These are phyloP conservation scores for Upupa epops DNA, from an alignment of 2,113 vertebrate genomes.

Conservation along the genomic window DNA sequence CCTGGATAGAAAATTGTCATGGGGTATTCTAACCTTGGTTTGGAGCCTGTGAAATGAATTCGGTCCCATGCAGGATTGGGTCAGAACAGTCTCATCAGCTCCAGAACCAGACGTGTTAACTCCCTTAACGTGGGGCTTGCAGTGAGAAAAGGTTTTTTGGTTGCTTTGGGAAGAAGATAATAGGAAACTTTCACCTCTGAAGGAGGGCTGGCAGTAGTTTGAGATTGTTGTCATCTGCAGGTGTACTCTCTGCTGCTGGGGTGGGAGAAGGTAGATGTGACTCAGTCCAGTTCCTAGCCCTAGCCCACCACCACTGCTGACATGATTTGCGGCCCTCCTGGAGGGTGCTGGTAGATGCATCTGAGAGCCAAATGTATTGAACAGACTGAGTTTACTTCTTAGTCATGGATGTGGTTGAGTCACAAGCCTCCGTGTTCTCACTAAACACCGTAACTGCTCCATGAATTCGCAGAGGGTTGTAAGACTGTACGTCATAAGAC, in stretches of 20 bases:
- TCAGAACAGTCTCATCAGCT: neutral
- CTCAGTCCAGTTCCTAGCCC: neutral
- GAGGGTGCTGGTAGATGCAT: conserved; percentile 2
- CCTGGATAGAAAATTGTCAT: neutral
- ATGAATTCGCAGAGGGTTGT: conserved; percentile 15
- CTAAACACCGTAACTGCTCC: conserved; percentile 4
- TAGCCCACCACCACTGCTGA: neutral
- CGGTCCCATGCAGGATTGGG: neutral
- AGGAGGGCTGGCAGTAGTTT: neutral
- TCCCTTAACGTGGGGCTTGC: neutral
- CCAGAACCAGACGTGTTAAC: neutral
- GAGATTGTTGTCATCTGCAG: neutral
- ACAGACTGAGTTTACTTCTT: conserved; percentile 24
- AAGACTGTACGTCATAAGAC: neutral
- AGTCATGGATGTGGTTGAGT: conserved; percentile 48
- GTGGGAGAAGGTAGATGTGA: neutral
- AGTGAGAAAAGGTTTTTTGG: neutral
- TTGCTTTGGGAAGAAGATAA: neutral
- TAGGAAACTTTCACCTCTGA: neutral
- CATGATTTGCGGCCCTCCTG: neutral
- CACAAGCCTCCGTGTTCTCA: conserved; percentile 20
- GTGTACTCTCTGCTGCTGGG: neutral
- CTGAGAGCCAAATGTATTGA: neutral
- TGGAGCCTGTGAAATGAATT: conserved; percentile 5
- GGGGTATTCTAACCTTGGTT: neutral